Evolutionary conservation across 2,113 vertebrate species (phyloP).

Genomic region (Zosterops lateralis): DNA sequence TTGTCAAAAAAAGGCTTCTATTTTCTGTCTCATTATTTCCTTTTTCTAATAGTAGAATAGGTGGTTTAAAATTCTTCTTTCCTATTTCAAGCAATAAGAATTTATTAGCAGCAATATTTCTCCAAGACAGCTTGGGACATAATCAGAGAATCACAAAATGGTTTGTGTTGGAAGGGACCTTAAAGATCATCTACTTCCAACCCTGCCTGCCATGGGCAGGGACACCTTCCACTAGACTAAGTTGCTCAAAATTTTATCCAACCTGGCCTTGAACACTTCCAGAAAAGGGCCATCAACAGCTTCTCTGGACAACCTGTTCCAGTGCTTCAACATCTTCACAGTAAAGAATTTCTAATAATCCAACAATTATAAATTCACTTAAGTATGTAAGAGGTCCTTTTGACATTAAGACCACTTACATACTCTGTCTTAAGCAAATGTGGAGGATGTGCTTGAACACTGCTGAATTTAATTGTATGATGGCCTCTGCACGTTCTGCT

Average conservation of each 20-base stretch:
- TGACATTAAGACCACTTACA: not conserved
- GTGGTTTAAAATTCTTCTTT: not conserved
- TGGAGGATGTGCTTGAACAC: not conserved
- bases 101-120: not conserved
- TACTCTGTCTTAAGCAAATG: not conserved
- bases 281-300: rapidly evolving
- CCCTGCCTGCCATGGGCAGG: not conserved
- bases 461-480: not conserved
- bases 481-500: not conserved
- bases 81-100: not conserved
- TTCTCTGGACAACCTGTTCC: not conserved
- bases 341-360: not conserved
- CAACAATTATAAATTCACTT: not conserved
- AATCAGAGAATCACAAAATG: not conserved
- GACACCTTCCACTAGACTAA: not conserved
- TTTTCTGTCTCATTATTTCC: not conserved
- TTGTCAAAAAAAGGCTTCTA: not conserved
- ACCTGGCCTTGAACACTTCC: not conserved
- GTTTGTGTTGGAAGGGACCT: not conserved
- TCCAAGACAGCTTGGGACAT: not conserved
- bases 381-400: not conserved
- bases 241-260: not conserved
- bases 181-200: not conserved
- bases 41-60: not conserved
- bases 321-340: not conserved